Conservation (phyloP, 2,888 invertebrate genomes). For the Paralinhomoeus sp. region DNA sequence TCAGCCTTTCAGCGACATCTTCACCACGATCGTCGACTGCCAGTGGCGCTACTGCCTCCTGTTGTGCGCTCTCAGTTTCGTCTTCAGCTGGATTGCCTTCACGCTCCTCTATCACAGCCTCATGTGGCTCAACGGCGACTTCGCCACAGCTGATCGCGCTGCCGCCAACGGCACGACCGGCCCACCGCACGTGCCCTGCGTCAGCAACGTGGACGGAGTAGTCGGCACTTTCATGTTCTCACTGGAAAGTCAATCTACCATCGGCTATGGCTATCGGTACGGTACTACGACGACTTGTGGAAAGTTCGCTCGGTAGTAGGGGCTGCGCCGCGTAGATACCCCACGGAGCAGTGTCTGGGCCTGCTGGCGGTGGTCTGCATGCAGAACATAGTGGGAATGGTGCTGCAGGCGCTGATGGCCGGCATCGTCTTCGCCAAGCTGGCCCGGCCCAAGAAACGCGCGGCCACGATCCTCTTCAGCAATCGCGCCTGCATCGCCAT, state of each 20-base stretch:
- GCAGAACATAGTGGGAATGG: conserved; percentile 23
- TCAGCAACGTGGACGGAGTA: conserved; percentile 17
- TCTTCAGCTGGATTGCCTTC: conserved; percentile 29
- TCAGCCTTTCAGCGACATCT: conserved; percentile 27
- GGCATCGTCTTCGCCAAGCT: conserved; percentile 33
- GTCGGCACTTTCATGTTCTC: conserved; percentile 13
- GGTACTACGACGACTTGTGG: neutral
- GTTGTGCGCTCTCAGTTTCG: conserved; percentile 20
- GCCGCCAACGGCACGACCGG: conserved; percentile 13
- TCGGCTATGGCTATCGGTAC: conserved; percentile 19
- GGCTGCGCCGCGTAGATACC: conserved; percentile 7
- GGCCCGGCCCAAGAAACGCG: conserved; percentile 33
- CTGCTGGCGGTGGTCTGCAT: conserved; percentile 19
- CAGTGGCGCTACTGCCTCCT: conserved; percentile 32
- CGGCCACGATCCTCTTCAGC: conserved; percentile 21
- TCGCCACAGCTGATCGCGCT: conserved; percentile 14
- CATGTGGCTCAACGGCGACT: conserved; percentile 26
- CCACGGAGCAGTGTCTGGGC: conserved; percentile 19
- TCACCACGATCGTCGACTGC: conserved; percentile 33
- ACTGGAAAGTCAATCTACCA: conserved; percentile 22
- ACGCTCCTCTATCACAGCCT: conserved; percentile 28
- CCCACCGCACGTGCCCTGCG: conserved; percentile 29
- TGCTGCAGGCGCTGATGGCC: conserved; percentile 26
- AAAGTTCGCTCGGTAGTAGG: neutral
- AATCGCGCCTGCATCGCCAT: conserved; percentile 19